Conservation (phyloP, 2,113 vertebrate genomes). For the Syngnathus scovelli region DNA sequence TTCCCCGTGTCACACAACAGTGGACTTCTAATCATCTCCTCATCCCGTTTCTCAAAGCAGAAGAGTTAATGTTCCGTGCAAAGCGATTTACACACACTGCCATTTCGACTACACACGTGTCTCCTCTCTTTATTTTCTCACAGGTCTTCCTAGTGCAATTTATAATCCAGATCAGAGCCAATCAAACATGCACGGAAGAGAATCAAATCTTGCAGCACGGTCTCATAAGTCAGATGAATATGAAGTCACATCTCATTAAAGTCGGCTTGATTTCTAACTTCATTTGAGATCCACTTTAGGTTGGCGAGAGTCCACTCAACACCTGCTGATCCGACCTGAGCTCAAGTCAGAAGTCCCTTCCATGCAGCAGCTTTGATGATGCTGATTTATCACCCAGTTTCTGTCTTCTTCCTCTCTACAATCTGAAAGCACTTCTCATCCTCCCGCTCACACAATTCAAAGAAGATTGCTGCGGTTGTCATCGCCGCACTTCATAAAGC, state of each 20-base stretch:
- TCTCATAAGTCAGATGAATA: background rate
- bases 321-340: slow-evolving; percentile 48
- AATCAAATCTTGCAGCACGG: slow-evolving; percentile 1
- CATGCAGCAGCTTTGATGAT: slow-evolving; percentile 26
- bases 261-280: background rate
- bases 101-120: slow-evolving; percentile 20
- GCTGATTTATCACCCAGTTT: slow-evolving; percentile 6
- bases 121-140: background rate
- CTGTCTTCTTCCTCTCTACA: background rate
- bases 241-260: slow-evolving; percentile 16
- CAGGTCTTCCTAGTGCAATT: background rate
- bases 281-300: background rate
- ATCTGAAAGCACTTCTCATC: background rate
- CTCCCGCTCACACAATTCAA: slow-evolving; percentile 6
- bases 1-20: slow-evolving; percentile 13
- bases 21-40: slow-evolving; percentile 16
- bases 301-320: slow-evolving; percentile 20
- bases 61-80: slow-evolving; percentile 33
- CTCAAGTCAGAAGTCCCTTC: slow-evolving; percentile 47
- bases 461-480: slow-evolving; percentile 46
- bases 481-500: slow-evolving; percentile 34
- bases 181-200: slow-evolving; percentile 8
- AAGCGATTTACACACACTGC: slow-evolving; percentile 40
- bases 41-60: slow-evolving; percentile 13
- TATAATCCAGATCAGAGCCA: slow-evolving; percentile 20